Percentiles rank a stretch among this genome's conserved stretches.
Evolutionary conservation across 2,888 invertebrate species (phyloP).

Genomic region (Drosophila setosimentum): DNA sequence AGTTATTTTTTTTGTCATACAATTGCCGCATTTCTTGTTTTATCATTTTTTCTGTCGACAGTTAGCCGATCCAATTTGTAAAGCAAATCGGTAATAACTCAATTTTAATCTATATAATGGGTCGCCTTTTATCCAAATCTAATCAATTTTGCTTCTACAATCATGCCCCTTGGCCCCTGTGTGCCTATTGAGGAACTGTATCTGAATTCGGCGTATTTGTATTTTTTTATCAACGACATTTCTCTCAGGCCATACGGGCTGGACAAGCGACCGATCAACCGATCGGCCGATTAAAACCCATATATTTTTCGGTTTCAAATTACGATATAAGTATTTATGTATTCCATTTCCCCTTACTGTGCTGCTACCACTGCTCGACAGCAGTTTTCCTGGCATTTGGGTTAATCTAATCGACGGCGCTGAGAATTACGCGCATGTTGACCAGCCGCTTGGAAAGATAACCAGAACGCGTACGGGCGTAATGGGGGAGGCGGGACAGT

Average conservation of each 20-base stretch:
- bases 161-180: neutral
- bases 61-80: slow-evolving; percentile 45
- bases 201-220: slow-evolving; percentile 41
- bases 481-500: neutral
- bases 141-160: slow-evolving; percentile 60
- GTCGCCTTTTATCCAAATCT: slow-evolving; percentile 82
- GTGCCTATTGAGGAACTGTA: slow-evolving; percentile 4
- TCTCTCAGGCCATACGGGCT: slow-evolving; percentile 37
- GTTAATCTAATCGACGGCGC: slow-evolving; percentile 78
- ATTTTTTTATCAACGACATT: slow-evolving; percentile 58
- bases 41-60: slow-evolving; percentile 24
- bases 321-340: slow-evolving; percentile 45
- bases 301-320: slow-evolving; percentile 46
- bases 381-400: slow-evolving; percentile 24
- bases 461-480: slow-evolving; percentile 55
- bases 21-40: slow-evolving; percentile 22
- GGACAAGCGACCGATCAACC: slow-evolving; percentile 16
- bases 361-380: neutral
- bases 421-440: slow-evolving; percentile 71
- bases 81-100: slow-evolving; percentile 63
- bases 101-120: slow-evolving; percentile 76
- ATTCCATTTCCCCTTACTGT: neutral
- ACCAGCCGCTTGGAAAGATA: slow-evolving; percentile 62
- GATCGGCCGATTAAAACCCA: slow-evolving; percentile 31
- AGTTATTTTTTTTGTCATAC: slow-evolving; percentile 6